Evolutionary conservation across 2,888 invertebrate species (phyloP), one percentile per base, ranked within the genome.

Genomic region (Pherbina coryleti): DNA sequence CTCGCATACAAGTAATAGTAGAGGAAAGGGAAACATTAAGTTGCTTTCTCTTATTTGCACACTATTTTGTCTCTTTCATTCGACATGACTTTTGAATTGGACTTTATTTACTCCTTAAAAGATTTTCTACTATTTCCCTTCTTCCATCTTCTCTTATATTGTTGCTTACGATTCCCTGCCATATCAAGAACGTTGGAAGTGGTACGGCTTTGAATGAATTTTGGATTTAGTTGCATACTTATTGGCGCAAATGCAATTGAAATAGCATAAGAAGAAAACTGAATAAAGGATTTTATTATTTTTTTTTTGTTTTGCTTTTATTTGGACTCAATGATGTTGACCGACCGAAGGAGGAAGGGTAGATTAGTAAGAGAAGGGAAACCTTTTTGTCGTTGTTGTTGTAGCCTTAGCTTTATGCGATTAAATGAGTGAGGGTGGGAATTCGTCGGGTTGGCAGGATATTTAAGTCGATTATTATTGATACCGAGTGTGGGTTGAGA

Each of bases 401-500:
- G 64, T 4, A 19, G 37, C 4, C 37, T 67, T 22, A 19, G 37
- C 9, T 44, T 22, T 19, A 34, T 2, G 28, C 25, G 14, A 25
- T 69, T 25, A 25, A 51, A 49, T 44, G 69, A 22, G 25, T 22
- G 69, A 17, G 69, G 69, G 69, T 51, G 51, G 69, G 31, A 64
- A 60, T 60, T 57, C 28, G 60, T n/a, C 19, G 64, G 25, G 19
- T 3, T 66, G 19, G 17, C 17, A 67, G 19, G 69, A 34, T 69
- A 9, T 51, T 69, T 69, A 69, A 69, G 69, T 69, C 69, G 69
- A 69, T 69, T 69, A 69, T 69, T 49, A 69, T 69, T 34, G 69
- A 69, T 69, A 44, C 17, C 34, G 14, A 67, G 7, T 22, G n/a
- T 37, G 22, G 22, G 22, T 7, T 19, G 19, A 19, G 19, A 37